Base-by-base conservation (phyloP, 2,113 vertebrate species). In the Trematomus loennbergii region DNA sequence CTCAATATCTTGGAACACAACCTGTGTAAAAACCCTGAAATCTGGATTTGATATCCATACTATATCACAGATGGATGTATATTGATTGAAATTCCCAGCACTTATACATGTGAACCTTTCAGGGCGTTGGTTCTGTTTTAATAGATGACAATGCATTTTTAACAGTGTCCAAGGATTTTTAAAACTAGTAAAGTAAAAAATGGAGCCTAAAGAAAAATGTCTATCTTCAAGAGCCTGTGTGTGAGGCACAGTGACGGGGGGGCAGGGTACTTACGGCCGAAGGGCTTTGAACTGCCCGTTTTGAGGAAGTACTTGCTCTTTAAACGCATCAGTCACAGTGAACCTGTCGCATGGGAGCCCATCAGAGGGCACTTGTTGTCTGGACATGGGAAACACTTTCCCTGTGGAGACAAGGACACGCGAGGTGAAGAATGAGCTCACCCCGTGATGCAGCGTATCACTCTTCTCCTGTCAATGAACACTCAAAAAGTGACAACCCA, bases 331-430 rank as follows among this genome's bases (percentile, higher is more conserved):
- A 49, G 92, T 94, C 4, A 81, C 73, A 36, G 80, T 78, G 84
- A 91, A 96, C 20, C 75, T 94, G 85, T 96, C 94, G 96, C 96
- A 15, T 78, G 87, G 91, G 97, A 95, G 58, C 97, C 97, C 97
- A 98, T 98, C 80, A 88, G 81, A 7, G 96, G 97, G 57, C 97
- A 98, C 40, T 92, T 91, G 2, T 3, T 67, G 0, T 2, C 1
- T 10, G 91, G 88, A 89, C 97, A 98, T 0, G 96, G 96, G 87
- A 97, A 98, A 73, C 97, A 95, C 53, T 87, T 79, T 58, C 92
- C 94, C 95, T 96, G 87, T 60, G 53, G 76, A 82, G 53, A 84
- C 60, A 86, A 83, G 75, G 72, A 70, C 77, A 88, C 12, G 58
- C 16, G 50, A 81, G 36, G 71, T 87, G 40, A 87, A 65, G 72